phyloP scores from a whole-genome alignment of 2,113 vertebrate genomes.

The Puntigrus tetrazona region DNA sequence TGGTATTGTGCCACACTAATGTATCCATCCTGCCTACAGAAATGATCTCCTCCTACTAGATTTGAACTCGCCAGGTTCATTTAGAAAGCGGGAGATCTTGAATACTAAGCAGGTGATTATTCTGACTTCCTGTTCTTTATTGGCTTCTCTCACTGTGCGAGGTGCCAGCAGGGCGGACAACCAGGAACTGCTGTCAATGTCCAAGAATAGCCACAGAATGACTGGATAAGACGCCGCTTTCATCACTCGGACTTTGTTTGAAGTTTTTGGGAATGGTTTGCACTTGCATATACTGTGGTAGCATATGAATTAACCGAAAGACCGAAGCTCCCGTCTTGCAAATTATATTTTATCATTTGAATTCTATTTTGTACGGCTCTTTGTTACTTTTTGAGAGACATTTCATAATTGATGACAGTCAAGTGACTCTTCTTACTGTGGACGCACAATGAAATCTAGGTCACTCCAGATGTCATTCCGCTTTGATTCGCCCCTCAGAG shows the following conservation, averaged over 20 bases:
- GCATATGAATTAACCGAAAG: neutral
- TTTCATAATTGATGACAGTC: constrained; percentile 46
- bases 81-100: constrained; percentile 34
- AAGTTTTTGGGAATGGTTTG: constrained; percentile 7
- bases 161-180: constrained; percentile 9
- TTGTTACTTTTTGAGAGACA: constrained; percentile 27
- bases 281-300: neutral
- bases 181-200: neutral
- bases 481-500: constrained; percentile 46
- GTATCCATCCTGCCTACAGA: constrained; percentile 18
- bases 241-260: constrained; percentile 29
- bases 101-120: constrained; percentile 52
- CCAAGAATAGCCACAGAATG: constrained; percentile 27
- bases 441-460: constrained; percentile 57
- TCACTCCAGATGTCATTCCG: constrained; percentile 51
- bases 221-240: constrained; percentile 27
- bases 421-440: constrained; percentile 47
- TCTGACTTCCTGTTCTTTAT: constrained; percentile 34
- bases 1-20: constrained; percentile 26
- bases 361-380: constrained; percentile 15
- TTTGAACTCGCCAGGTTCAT: constrained; percentile 37
- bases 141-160: constrained; percentile 18
- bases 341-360: constrained; percentile 27
- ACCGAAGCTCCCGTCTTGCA: neutral
- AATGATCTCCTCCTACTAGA: neutral